Conservation (phyloP, 2,888 invertebrate species). For the Catonia carolina region DNA sequence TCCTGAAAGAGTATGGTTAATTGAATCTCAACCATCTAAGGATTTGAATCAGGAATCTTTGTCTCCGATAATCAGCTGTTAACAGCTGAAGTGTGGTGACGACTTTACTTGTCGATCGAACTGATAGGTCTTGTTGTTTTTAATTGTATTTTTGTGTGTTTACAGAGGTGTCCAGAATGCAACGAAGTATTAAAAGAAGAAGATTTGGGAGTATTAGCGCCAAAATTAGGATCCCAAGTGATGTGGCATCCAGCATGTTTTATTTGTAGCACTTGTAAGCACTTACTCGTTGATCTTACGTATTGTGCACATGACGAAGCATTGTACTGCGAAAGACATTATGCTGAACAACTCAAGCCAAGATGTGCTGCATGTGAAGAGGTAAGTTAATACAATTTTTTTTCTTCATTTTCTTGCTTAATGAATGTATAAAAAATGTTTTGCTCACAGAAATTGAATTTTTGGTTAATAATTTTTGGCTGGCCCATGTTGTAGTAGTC, state of each 20-base stretch:
- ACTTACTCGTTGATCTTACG: conserved; percentile 90
- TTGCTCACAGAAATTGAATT: background rate
- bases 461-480: conserved; percentile 2
- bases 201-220: conserved; percentile 77
- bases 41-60: too few species aligned
- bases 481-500: too few species aligned
- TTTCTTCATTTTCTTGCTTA: too few species aligned
- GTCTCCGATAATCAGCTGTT: too few species aligned
- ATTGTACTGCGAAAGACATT: conserved; percentile 90
- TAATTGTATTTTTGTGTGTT: too few species aligned
- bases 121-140: too few species aligned
- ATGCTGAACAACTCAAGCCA: conserved; percentile 92
- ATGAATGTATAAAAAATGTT: conserved; percentile 41
- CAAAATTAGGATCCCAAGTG: conserved; percentile 66
- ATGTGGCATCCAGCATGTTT: conserved; percentile 94
- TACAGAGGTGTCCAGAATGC: conserved; percentile 78
- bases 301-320: conserved; percentile 88
- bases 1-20: too few species aligned
- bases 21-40: too few species aligned
- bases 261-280: conserved; percentile 78
- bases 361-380: conserved; percentile 96
- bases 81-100: too few species aligned
- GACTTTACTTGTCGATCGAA: too few species aligned
- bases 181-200: conserved; percentile 69
- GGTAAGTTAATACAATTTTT: conserved; percentile 50